Evolutionary conservation across 2,797 vertebrate species (phyloP).

Genomic region (Poeciliopsis paucimaculata): DNA sequence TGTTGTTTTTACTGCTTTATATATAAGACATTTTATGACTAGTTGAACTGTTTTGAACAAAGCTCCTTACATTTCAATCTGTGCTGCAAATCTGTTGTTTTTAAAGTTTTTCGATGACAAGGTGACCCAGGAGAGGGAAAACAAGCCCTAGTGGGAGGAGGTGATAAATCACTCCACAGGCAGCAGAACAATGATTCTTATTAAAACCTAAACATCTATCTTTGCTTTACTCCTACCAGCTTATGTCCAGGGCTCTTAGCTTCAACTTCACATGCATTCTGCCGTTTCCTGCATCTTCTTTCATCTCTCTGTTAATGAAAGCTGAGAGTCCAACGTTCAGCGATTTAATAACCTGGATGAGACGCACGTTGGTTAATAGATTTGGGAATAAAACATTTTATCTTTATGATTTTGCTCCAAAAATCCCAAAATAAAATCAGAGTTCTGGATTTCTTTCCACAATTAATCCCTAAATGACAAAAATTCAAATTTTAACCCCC

Average conservation of each 20-base stretch:
- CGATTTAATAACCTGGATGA: neutral
- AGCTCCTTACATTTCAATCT: neutral
- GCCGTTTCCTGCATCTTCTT: neutral
- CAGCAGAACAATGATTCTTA: slow-evolving; percentile 8
- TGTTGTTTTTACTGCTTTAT: neutral
- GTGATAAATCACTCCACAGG: slow-evolving; percentile 9
- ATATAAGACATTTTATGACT: neutral
- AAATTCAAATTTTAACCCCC: neutral
- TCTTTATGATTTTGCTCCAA: neutral
- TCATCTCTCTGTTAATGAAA: neutral
- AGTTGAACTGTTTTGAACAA: neutral
- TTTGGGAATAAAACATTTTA: neutral
- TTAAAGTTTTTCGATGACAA: neutral
- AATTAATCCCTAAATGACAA: neutral
- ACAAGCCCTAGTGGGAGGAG: neutral
- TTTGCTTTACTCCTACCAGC: slow-evolving; percentile 5
- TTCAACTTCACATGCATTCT: neutral
- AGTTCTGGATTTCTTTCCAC: neutral
- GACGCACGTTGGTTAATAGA: fast-evolving
- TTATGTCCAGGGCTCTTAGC: neutral
- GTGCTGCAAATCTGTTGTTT: neutral
- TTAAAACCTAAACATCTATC: slow-evolving; percentile 4
- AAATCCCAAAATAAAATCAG: neutral
- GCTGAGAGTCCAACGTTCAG: neutral
- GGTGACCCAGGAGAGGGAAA: slow-evolving; percentile 12